These are phyloP conservation scores for Eulimnadia texana DNA, from an alignment of 1,140 invertebrate species.

Conservation along the genomic window DNA sequence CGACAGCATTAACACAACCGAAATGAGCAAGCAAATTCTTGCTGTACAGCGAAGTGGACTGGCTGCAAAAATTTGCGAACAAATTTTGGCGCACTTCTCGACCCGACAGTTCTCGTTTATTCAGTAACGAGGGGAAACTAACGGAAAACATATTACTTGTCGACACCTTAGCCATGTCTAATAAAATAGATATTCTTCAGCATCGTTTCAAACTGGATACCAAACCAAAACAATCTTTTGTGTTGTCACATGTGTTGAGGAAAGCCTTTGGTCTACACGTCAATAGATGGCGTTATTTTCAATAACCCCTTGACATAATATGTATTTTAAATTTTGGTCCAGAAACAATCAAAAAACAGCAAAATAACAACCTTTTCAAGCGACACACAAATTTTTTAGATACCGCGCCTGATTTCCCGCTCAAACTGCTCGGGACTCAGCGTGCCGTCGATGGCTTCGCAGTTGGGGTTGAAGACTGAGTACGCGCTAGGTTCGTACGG, in stretches of 20 bases:
- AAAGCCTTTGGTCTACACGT: too few relatives aligned
- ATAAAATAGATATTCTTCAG: neutral
- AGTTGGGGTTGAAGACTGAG: constrained; percentile 93
- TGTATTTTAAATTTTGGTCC: neutral
- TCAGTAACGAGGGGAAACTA: neutral
- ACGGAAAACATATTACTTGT: neutral
- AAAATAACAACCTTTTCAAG: neutral
- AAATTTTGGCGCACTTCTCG: neutral
- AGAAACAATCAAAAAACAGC: neutral
- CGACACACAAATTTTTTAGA: too few relatives aligned
- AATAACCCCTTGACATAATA: too few relatives aligned
- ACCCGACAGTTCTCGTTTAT: neutral
- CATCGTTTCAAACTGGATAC: too few relatives aligned
- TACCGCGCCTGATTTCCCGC: constrained; percentile 56
- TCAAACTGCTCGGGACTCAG: constrained; percentile 91
- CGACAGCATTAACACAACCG: constrained; percentile 92
- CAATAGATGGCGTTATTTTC: too few relatives aligned
- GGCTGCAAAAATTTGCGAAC: neutral
- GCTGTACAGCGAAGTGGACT: constrained; percentile 42
- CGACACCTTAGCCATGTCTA: neutral
- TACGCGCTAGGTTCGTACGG: constrained; percentile 78
- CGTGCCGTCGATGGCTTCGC: constrained; percentile 79
- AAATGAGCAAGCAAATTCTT: constrained; percentile 77
- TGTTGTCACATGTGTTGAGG: too few relatives aligned
- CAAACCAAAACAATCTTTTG: too few relatives aligned